Conservation (phyloP, 2,113 vertebrate species). For the Cheilinus undulatus region DNA sequence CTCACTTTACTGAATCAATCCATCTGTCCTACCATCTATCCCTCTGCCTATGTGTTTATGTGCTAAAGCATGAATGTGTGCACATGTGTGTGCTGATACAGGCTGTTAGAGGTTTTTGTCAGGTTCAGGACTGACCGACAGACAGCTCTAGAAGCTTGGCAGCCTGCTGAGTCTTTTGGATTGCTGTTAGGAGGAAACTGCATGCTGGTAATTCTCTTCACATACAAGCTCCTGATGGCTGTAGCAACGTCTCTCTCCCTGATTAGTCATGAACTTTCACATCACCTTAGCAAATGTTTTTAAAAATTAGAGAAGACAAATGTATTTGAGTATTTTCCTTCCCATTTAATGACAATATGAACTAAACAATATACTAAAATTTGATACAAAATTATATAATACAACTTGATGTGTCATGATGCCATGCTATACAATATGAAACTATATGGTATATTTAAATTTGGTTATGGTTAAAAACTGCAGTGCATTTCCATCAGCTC, state of each 20-base stretch:
- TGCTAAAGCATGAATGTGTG: background rate
- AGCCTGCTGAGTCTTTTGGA: slow-evolving; percentile 17
- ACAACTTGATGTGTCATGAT: too few species aligned
- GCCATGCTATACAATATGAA: too few species aligned
- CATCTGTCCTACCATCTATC: background rate
- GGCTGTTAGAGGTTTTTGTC: slow-evolving; percentile 4
- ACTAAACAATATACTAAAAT: too few species aligned
- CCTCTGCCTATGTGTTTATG: background rate
- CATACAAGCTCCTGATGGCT: too few species aligned
- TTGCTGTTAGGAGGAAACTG: background rate
- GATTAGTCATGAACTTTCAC: background rate
- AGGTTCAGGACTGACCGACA: slow-evolving; percentile 5
- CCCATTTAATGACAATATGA: too few species aligned
- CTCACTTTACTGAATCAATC: slow-evolving; percentile 23
- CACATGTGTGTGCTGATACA: background rate
- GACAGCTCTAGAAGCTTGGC: slow-evolving; percentile 2
- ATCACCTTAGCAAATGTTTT: too few species aligned
- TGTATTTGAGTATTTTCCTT: too few species aligned
- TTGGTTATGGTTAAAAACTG: too few species aligned
- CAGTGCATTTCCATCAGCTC: too few species aligned
- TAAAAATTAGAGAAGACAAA: too few species aligned
- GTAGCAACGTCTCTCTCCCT: background rate
- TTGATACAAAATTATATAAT: too few species aligned
- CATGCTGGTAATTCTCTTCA: slow-evolving; percentile 7
- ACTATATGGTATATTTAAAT: too few species aligned